Evolutionary conservation across 2,113 vertebrate genomes (phyloP).

Genomic region (Phalacrocorax carbo): DNA sequence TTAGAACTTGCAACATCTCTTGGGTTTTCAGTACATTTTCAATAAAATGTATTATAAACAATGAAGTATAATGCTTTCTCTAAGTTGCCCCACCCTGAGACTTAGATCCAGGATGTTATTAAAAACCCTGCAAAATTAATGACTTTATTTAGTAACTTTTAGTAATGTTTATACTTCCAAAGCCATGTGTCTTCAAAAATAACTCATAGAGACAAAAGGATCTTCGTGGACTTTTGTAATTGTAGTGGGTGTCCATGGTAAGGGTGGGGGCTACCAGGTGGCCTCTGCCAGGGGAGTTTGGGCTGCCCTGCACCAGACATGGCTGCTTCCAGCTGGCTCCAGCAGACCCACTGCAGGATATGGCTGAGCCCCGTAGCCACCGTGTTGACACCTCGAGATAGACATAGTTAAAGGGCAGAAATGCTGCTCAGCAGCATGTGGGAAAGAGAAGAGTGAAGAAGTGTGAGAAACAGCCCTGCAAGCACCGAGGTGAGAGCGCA

Average conservation of each 20-base stretch:
- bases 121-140: not conserved
- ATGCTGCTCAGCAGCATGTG: not conserved
- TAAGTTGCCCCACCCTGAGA: not conserved
- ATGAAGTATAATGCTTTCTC: not conserved
- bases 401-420: not conserved
- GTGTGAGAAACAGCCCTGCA: not conserved
- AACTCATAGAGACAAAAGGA: not conserved
- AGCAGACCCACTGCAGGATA: fast-evolving
- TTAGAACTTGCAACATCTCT: not conserved
- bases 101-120: not conserved
- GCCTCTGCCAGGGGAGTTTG: not conserved
- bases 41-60: not conserved
- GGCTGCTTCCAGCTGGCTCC: not conserved
- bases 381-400: fast-evolving
- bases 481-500: fast-evolving
- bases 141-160: not conserved
- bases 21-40: not conserved
- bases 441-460: not conserved
- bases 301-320: fast-evolving
- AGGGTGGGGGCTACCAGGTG: fast-evolving
- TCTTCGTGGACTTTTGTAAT: not conserved
- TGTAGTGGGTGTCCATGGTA: fast-evolving
- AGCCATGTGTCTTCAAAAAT: not conserved
- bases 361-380: not conserved
- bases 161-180: not conserved